Base-by-base conservation (phyloP, 2,113 vertebrate species). In the Chaetura pelagica region DNA sequence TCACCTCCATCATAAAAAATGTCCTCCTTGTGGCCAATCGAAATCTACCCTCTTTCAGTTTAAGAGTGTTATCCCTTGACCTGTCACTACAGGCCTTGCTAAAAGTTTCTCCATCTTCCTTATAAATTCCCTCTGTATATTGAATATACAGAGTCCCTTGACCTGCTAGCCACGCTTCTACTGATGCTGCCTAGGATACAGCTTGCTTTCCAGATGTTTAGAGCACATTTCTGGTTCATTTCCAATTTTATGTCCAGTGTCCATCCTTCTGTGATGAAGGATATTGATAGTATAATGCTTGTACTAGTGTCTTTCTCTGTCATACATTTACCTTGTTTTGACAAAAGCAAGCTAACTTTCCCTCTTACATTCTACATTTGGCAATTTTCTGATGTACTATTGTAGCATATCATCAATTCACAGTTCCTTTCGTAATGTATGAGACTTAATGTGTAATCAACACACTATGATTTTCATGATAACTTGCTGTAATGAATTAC, bases 381-480 rank as follows among this genome's bases (percentile, higher is more conserved):
- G 7, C 58, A 34, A 34, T 92, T 79, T 85, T 85, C 38, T 87
- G 34, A 85, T 19, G 0, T 55, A 79, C 34, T 79, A 10, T 23
- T 42, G 34, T 35, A 91, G 72, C 72, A 44, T 17, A 72, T 63
- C 57, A 82, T 62, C 64, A 76, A 63, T 69, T 87, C 86, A 85
- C 46, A 68, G 52, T 72, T 91, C 69, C 52, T 57, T 22, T 82
- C 32, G 21, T 85, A 90, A 85, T 49, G 44, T 85, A 69, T 79
- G 72, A 90, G 88, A 82, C 62, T 23, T 66, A 94, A 93, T 85
- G 35, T 34, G 17, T 44, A 92, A 97, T 85, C 87, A 90, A 44
- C 79, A 59, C 32, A 71, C 32, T 62, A 68, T 8, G 2, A 85
- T 91, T 91, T 92, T 34, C 12, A 81, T 80, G 51, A 79, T 87